Percentiles rank a stretch among this genome's conserved stretches.
These are phyloP conservation scores for Cynodonichthys magdalenae DNA, from an alignment of 2,797 vertebrate genomes.

Conservation along the genomic window DNA sequence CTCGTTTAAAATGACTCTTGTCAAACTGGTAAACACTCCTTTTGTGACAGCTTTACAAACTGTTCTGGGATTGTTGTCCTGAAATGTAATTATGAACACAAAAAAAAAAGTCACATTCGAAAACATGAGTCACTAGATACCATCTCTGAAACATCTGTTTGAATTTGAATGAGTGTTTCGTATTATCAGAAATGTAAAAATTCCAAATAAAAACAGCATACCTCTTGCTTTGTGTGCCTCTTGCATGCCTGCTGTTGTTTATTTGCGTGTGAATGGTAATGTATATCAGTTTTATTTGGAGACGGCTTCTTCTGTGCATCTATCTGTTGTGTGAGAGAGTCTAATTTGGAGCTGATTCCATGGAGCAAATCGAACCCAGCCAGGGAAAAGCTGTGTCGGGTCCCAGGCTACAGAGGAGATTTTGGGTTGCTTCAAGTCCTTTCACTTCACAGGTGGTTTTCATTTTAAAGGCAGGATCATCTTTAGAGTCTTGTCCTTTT, in stretches of 20 bases:
- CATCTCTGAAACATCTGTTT: neutral
- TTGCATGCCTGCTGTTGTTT: conserved; percentile 15
- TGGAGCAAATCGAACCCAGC: conserved; percentile 35
- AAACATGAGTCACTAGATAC: neutral
- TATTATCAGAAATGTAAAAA: conserved; percentile 17
- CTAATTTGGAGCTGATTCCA: conserved; percentile 44
- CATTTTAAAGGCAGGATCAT: conserved; percentile 64
- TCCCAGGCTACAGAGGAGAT: conserved; percentile 43
- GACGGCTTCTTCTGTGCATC: conserved; percentile 24
- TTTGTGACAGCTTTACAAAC: neutral
- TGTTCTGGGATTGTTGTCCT: no score
- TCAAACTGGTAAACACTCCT: no score
- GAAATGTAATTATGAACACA: no score
- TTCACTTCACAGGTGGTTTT: conserved; percentile 65
- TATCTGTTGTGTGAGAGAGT: conserved; percentile 40
- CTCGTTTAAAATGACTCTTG: no score
- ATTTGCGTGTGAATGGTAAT: conserved; percentile 46
- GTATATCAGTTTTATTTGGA: conserved; percentile 40
- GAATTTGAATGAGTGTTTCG: neutral
- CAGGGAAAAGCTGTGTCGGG: conserved; percentile 40
- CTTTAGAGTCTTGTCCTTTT: conserved; percentile 45
- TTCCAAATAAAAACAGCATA: neutral
- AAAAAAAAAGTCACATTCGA: neutral
- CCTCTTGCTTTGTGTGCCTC: conserved; percentile 20
- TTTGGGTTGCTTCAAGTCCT: conserved; percentile 26